Conservation (phyloP, 2,888 invertebrate genomes). For the Platycnemis pennipes region DNA sequence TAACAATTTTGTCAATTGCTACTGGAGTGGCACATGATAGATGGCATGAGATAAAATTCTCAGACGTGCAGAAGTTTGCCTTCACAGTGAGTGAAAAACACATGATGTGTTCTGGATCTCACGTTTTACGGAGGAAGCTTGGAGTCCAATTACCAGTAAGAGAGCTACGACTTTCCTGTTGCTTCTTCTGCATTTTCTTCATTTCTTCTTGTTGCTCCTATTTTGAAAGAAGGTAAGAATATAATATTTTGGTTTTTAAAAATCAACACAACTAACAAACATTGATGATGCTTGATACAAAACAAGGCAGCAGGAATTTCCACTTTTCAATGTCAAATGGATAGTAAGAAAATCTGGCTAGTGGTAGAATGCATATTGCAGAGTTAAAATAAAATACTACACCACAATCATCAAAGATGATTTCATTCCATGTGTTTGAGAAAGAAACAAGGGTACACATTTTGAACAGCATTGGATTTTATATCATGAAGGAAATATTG, state of each 20-base stretch:
- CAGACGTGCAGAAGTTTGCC: not conserved
- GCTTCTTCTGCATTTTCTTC: conserved; percentile 69
- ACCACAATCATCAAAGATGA: too few relatives aligned
- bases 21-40: not conserved
- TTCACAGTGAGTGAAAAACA: not conserved
- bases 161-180: conserved; percentile 64
- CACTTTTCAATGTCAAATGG: too few relatives aligned
- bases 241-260: not conserved
- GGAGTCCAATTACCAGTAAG: conserved; percentile 61
- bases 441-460: too few relatives aligned
- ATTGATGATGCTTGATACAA: too few relatives aligned
- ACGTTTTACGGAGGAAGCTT: conserved; percentile 40
- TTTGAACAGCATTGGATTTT: too few relatives aligned
- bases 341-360: too few relatives aligned
- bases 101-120: not conserved
- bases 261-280: too few relatives aligned
- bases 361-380: too few relatives aligned
- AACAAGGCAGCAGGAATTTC: too few relatives aligned
- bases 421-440: too few relatives aligned
- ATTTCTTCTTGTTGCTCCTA: conserved; percentile 71
- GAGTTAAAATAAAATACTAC: too few relatives aligned
- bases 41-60: not conserved
- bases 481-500: too few relatives aligned
- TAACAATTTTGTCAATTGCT: not conserved
- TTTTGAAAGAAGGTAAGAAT: not conserved